Conservation (phyloP, 2,797 vertebrate genomes). For the Epinephelus malabaricus region DNA sequence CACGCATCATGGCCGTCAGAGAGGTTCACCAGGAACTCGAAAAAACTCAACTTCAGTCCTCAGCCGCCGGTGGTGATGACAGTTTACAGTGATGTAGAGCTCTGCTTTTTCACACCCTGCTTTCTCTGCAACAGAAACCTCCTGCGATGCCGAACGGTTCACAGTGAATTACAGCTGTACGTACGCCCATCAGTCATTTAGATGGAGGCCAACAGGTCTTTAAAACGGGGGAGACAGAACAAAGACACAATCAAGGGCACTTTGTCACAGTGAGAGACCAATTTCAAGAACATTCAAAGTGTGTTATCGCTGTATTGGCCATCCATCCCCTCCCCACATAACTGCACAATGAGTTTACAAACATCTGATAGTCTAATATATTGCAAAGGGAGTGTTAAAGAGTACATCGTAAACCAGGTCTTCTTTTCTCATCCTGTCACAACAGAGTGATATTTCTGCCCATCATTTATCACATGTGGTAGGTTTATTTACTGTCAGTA, state of each 20-base stretch:
- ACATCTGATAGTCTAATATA: constrained; percentile 25
- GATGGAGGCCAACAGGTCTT: constrained; percentile 3
- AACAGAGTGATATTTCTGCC: background rate
- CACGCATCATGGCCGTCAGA: constrained; percentile 93
- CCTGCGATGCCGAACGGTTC: background rate
- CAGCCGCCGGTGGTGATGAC: constrained; percentile 37
- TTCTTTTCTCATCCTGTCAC: background rate
- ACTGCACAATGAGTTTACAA: constrained; percentile 40
- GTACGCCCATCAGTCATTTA: constrained; percentile 5
- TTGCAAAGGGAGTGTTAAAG: constrained; percentile 22
- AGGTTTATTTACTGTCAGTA: background rate
- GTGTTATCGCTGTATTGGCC: constrained; percentile 24
- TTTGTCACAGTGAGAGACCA: background rate
- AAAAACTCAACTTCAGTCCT: constrained; percentile 21
- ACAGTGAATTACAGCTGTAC: constrained; percentile 2
- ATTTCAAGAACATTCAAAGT: background rate
- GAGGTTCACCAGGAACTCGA: constrained; percentile 89
- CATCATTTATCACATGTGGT: background rate
- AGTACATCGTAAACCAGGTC: background rate
- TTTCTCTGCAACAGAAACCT: background rate
- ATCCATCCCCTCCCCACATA: background rate
- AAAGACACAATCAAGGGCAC: background rate
- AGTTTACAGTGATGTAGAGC: constrained; percentile 59
- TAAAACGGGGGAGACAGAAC: background rate
- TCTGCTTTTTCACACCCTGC: background rate